A percentile compares a stretch with the other conserved stretches of the same genome.
Evolutionary conservation across 2,888 invertebrate genomes (phyloP).

Genomic region (Epirrita christyi): DNA sequence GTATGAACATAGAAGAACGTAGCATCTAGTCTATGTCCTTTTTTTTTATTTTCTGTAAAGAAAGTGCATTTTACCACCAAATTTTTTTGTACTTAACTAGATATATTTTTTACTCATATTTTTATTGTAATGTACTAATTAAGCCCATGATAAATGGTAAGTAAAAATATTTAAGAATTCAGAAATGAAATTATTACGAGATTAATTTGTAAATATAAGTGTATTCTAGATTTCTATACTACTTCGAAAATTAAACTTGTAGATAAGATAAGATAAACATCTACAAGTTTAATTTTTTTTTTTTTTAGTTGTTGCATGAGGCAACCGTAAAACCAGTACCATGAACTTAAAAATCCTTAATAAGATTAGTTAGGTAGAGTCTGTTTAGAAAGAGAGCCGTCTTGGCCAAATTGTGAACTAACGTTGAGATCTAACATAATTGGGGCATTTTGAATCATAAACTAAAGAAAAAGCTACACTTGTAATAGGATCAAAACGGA

Average conservation of each 20-base stretch:
- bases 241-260: neutral
- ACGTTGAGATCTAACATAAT: too few relatives aligned
- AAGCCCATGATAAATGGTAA: neutral
- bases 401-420: too few relatives aligned
- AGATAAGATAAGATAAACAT: too few relatives aligned
- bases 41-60: conserved; percentile 20
- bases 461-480: too few relatives aligned
- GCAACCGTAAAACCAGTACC: too few relatives aligned
- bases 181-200: conserved; percentile 42
- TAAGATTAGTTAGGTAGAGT: too few relatives aligned
- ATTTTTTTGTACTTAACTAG: conserved; percentile 67
- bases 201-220: conserved; percentile 47
- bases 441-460: too few relatives aligned
- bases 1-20: conserved; percentile 19
- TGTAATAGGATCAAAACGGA: too few relatives aligned
- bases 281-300: too few relatives aligned
- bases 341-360: too few relatives aligned
- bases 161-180: neutral
- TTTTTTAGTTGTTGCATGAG: too few relatives aligned
- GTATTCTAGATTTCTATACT: neutral
- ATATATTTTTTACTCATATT: conserved; percentile 9
- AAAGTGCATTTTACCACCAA: conserved; percentile 66
- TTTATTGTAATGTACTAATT: neutral
- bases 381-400: too few relatives aligned
- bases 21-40: conserved; percentile 41